These are phyloP conservation scores for Carollia perspicillata DNA, from an alignment of 2,113 vertebrate species.

Conservation along the genomic window DNA sequence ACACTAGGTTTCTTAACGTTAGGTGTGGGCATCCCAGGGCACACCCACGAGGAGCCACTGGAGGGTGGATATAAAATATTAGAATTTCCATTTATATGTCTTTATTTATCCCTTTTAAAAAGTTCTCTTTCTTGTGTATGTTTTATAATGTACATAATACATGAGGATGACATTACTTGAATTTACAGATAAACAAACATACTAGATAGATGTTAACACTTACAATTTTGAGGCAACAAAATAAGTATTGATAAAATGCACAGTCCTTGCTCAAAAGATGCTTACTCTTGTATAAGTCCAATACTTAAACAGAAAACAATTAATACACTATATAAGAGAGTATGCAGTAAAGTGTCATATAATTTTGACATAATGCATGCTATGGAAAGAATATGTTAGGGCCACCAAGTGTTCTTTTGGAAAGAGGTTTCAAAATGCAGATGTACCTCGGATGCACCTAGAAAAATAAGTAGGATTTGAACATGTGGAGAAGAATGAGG, in stretches of 20 bases:
- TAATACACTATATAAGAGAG: not conserved
- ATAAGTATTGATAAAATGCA: not conserved
- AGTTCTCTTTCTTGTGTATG: not conserved
- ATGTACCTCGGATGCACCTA: not conserved
- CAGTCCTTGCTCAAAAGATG: not conserved
- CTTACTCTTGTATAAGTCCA: not conserved
- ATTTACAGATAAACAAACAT: not conserved
- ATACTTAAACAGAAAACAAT: not conserved
- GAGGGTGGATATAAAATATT: not conserved
- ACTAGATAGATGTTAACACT: not conserved
- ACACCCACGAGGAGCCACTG: not conserved
- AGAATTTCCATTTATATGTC: not conserved
- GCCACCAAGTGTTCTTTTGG: not conserved
- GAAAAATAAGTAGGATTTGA: not conserved
- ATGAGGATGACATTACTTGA: not conserved
- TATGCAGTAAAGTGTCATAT: no score
- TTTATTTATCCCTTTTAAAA: not conserved
- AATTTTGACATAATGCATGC: not conserved
- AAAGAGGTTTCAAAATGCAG: not conserved
- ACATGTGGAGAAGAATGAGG: fast-evolving
- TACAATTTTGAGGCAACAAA: not conserved
- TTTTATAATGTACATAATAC: not conserved
- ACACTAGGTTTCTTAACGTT: not conserved
- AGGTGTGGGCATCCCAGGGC: not conserved
- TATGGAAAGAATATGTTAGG: not conserved